Percentiles rank a stretch among this genome's conserved stretches.
These are phyloP conservation scores for Reticulitermes speratus DNA, from an alignment of 1,140 invertebrate species.

Conservation along the genomic window DNA sequence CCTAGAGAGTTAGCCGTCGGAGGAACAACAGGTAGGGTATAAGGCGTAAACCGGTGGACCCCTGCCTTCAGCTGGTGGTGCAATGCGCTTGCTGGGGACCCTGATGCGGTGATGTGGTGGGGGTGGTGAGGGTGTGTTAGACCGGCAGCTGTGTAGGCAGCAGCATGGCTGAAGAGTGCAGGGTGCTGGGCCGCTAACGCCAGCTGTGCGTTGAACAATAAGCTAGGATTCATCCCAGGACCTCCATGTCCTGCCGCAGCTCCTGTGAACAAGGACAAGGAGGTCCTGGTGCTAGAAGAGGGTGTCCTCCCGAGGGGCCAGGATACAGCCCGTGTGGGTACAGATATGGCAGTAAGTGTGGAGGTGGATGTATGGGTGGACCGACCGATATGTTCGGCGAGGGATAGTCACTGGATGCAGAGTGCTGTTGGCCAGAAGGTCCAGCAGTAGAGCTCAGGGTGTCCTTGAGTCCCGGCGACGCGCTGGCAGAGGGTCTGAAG, in stretches of 20 bases:
- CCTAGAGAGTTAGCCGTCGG: slow-evolving; percentile 45
- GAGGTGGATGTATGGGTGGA: slow-evolving; percentile 81
- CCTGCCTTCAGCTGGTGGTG: slow-evolving; percentile 55
- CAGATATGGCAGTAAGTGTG: slow-evolving; percentile 80
- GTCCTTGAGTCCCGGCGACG: slow-evolving; percentile 29
- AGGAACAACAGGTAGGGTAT: slow-evolving; percentile 65
- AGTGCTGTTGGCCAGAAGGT: slow-evolving; percentile 47
- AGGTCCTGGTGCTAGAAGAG: slow-evolving; percentile 62
- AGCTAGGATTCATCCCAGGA: slow-evolving; percentile 65
- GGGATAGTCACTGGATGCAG: slow-evolving; percentile 62
- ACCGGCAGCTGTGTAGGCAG: slow-evolving; percentile 57
- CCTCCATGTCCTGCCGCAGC: slow-evolving; percentile 54
- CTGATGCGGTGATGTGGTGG: slow-evolving; percentile 51
- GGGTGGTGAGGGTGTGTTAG: slow-evolving; percentile 53
- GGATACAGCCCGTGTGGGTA: slow-evolving; percentile 77
- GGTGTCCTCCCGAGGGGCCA: slow-evolving; percentile 52
- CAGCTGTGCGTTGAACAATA: slow-evolving; percentile 79
- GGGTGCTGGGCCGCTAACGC: slow-evolving; percentile 78
- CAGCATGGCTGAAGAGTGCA: slow-evolving; percentile 65
- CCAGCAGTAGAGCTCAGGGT: slow-evolving; percentile 21
- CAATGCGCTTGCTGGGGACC: slow-evolving; percentile 46
- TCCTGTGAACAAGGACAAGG: slow-evolving; percentile 50
- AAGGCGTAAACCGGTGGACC: slow-evolving; percentile 80
- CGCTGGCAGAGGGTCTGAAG: slow-evolving; percentile 38
- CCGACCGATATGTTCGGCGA: slow-evolving; percentile 84